Conservation (phyloP, 2,113 vertebrate genomes). For the Boulengeromyrus knoepffleri region DNA sequence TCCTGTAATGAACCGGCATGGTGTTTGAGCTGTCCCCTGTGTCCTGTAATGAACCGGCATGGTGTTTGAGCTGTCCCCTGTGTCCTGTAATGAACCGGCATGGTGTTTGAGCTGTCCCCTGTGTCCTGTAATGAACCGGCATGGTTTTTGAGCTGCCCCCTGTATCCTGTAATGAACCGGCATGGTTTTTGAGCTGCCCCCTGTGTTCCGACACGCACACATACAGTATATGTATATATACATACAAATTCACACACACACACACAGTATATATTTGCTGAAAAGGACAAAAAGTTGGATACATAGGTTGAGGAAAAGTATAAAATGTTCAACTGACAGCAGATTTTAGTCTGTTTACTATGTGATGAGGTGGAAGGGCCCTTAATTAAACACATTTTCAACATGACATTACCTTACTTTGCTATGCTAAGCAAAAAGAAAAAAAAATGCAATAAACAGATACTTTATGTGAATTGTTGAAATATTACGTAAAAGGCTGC, state of each 20-base stretch:
- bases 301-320: not conserved
- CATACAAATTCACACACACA: not conserved
- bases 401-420: not conserved
- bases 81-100: too few species aligned
- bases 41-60: too few species aligned
- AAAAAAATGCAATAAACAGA: not conserved
- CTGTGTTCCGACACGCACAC: too few species aligned
- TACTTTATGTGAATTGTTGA: slow-evolving; percentile 17
- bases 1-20: too few species aligned
- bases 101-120: too few species aligned
- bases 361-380: not conserved
- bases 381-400: not conserved
- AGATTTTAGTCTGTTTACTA: not conserved
- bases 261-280: not conserved
- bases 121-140: too few species aligned
- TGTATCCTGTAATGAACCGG: too few species aligned
- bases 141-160: too few species aligned
- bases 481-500: slow-evolving; percentile 15
- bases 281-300: not conserved
- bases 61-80: too few species aligned
- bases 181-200: too few species aligned
- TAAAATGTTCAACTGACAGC: not conserved
- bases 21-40: too few species aligned
- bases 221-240: not conserved
- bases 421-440: not conserved